These are phyloP conservation scores for Bathynomus jamesi DNA, from an alignment of 1,140 invertebrate genomes.

Conservation along the genomic window DNA sequence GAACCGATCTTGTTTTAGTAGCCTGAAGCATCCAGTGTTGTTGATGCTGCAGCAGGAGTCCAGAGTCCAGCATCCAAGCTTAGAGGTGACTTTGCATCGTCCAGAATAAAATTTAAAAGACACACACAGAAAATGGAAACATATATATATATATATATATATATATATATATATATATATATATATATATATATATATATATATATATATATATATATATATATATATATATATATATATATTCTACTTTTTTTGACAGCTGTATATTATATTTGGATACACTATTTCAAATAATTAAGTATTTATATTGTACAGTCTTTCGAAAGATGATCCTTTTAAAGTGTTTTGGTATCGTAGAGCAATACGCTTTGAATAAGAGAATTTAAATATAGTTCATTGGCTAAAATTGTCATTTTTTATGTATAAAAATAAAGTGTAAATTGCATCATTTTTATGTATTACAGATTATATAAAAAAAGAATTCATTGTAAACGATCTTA, in stretches of 20 bases:
- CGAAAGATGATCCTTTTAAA: background rate
- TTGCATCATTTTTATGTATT: no score
- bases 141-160: conserved; percentile 3
- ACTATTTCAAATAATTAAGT: background rate
- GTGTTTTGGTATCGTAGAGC: background rate
- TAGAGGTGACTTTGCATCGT: no score
- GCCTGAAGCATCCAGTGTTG: no score
- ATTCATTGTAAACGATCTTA: no score
- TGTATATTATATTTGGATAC: background rate
- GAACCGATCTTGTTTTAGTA: no score
- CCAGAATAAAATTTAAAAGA: no score
- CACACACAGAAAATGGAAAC: no score
- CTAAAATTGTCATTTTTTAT: background rate
- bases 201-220: background rate
- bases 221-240: background rate
- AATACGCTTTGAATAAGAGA: background rate
- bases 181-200: background rate
- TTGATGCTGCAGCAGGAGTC: no score
- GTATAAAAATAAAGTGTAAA: no score
- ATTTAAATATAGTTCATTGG: background rate
- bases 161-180: background rate
- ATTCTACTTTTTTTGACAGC: background rate
- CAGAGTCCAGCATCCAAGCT: no score
- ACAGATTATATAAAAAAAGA: no score
- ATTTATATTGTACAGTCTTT: background rate